Percentiles rank a stretch among this genome's conserved stretches.
Conservation (phyloP, 2,797 vertebrate species). For the Chrosomus eos region DNA sequence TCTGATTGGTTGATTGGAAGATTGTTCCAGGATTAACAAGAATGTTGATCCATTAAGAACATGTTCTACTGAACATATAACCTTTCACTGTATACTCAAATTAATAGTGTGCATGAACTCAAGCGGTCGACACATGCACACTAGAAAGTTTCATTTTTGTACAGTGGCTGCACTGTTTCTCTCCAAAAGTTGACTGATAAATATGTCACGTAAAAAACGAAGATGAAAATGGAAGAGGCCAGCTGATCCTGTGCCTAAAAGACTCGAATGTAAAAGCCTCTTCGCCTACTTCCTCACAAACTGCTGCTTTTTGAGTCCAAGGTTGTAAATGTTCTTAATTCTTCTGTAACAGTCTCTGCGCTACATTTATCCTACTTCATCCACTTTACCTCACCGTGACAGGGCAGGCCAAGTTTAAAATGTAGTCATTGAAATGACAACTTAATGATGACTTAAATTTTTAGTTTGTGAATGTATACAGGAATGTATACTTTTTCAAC, state of each 20-base stretch:
- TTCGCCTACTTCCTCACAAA: not conserved
- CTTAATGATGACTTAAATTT: too few relatives aligned
- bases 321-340: not conserved
- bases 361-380: not conserved
- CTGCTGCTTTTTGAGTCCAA: not conserved
- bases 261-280: not conserved
- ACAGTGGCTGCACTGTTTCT: not conserved
- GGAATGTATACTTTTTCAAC: not conserved
- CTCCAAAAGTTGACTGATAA: not conserved
- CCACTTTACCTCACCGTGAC: not conserved
- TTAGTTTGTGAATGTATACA: not conserved
- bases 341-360: not conserved
- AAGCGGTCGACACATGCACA: too few relatives aligned
- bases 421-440: not conserved
- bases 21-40: not conserved
- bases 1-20: not conserved
- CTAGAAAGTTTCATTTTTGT: too few relatives aligned
- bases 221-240: not conserved
- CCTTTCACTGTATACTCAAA: too few relatives aligned
- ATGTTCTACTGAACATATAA: too few relatives aligned
- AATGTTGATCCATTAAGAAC: too few relatives aligned
- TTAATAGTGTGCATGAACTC: too few relatives aligned
- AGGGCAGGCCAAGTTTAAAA: not conserved
- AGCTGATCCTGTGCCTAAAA: not conserved
- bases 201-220: not conserved